Evolutionary conservation across 2,888 invertebrate genomes (phyloP).

Genomic region (Platycheirus albimanus): DNA sequence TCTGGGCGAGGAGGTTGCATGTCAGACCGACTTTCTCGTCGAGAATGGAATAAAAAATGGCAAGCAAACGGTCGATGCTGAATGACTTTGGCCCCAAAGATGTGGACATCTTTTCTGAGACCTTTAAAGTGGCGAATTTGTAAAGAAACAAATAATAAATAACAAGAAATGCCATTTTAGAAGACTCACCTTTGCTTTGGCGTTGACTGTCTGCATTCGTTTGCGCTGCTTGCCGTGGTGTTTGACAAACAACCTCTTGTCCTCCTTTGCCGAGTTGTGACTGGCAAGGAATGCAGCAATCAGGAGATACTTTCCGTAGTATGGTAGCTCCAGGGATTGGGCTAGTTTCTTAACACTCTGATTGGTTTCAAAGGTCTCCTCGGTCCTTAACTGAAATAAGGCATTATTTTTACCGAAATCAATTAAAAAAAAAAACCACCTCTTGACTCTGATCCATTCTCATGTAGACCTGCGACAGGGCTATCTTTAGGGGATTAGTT

Average conservation of each 20-base stretch:
- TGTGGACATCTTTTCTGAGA: conserved; percentile 85
- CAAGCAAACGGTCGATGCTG: conserved; percentile 90
- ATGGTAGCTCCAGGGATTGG: conserved; percentile 91
- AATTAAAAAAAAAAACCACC: conserved; percentile 10
- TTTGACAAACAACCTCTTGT: conserved; percentile 93
- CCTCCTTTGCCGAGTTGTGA: conserved; percentile 94
- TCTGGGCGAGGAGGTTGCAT: conserved; percentile 93
- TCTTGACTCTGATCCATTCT: conserved; percentile 83
- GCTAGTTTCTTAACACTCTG: conserved; percentile 84
- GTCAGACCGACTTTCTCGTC: conserved; percentile 93
- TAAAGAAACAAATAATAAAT: neutral
- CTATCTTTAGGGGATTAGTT: conserved; percentile 88
- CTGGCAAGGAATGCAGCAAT: conserved; percentile 96
- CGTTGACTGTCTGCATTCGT: conserved; percentile 85
- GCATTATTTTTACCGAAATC: neutral
- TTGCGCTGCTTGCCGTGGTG: conserved; percentile 89
- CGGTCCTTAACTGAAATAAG: conserved; percentile 39
- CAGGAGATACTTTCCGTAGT: conserved; percentile 93
- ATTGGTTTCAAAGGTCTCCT: conserved; percentile 53
- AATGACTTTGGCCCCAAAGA: conserved; percentile 93
- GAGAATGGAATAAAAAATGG: conserved; percentile 94
- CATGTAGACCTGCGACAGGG: conserved; percentile 90
- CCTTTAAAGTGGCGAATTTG: conserved; percentile 75
- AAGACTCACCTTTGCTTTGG: conserved; percentile 84
- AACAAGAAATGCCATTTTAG: neutral